Percentiles rank a stretch among this genome's conserved stretches.
Conservation (phyloP, 1,140 invertebrate genomes). For the Drosophila novamexicana region DNA sequence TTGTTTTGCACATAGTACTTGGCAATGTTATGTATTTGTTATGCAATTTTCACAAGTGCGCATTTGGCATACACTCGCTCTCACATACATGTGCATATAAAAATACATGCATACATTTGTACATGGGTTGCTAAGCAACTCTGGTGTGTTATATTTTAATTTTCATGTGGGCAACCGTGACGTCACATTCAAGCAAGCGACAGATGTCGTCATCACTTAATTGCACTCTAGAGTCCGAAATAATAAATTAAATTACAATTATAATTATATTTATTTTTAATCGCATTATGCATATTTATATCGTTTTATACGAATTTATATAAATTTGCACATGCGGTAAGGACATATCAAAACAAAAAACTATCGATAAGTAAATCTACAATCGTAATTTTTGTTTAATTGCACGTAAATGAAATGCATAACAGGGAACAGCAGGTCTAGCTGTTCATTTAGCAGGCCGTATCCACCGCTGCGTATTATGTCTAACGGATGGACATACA, state of each 20-base stretch:
- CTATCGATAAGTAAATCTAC: no score
- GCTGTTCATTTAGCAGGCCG: background rate
- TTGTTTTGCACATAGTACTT: slow-evolving; percentile 57
- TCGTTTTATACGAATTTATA: no score
- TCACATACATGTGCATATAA: background rate
- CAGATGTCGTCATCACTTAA: slow-evolving; percentile 52
- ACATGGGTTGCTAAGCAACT: background rate
- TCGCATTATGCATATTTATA: no score
- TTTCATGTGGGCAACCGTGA: slow-evolving; percentile 35
- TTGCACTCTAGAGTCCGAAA: no score
- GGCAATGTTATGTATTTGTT: slow-evolving; percentile 51
- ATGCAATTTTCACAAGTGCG: slow-evolving; percentile 61
- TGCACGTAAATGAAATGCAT: background rate
- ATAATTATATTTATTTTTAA: no score
- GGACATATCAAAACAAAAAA: no score
- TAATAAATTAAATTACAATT: no score
- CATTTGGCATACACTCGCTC: slow-evolving; percentile 42
- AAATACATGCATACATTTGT: background rate
- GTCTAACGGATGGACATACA: slow-evolving; percentile 20
- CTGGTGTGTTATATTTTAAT: slow-evolving; percentile 1
- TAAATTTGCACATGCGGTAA: no score
- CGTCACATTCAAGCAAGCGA: slow-evolving; percentile 43
- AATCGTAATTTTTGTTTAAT: no score
- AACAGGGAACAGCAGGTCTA: background rate
- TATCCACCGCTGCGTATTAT: slow-evolving; percentile 17